Percentiles rank a stretch among this genome's conserved stretches.
Evolutionary conservation across 2,888 invertebrate species (phyloP).

Genomic region (Trissolcus japonicus): DNA sequence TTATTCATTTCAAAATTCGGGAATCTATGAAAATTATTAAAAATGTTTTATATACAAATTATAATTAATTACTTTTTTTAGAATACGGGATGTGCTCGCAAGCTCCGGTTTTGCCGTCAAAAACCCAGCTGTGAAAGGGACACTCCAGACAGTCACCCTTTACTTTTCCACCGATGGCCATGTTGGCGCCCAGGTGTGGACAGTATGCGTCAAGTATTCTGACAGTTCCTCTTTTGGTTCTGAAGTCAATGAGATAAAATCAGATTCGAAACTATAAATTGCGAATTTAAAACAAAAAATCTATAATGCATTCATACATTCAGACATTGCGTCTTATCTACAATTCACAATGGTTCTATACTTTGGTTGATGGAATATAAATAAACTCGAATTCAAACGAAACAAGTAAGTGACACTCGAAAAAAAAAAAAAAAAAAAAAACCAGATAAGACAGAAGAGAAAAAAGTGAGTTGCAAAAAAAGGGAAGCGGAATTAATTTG

Average conservation of each 20-base stretch:
- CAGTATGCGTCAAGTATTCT: conserved; percentile 91
- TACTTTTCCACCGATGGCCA: conserved; percentile 81
- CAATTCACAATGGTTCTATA: too few relatives aligned
- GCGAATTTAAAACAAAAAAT: neutral
- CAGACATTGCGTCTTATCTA: too few relatives aligned
- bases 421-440: neutral
- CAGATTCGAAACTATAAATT: neutral
- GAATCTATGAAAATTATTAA: too few relatives aligned
- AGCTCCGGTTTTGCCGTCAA: conserved; percentile 84
- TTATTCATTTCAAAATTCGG: too few relatives aligned
- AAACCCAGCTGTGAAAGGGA: conserved; percentile 93
- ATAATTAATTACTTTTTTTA: conserved; percentile 79
- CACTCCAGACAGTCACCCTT: conserved; percentile 88
- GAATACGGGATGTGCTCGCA: conserved; percentile 87
- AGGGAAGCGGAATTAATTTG: conserved; percentile 1
- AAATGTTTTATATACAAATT: too few relatives aligned
- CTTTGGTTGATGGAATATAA: too few relatives aligned
- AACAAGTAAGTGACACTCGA: neutral
- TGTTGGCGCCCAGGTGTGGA: conserved; percentile 92
- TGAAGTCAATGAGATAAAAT: conserved; percentile 38
- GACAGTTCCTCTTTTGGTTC: conserved; percentile 79
- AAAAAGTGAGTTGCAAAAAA: conserved; percentile 9
- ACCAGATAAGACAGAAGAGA: neutral
- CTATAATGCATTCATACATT: too few relatives aligned
- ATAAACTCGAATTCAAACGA: too few relatives aligned